Conservation (phyloP, 2,113 vertebrate genomes). For the Hemiprocne comata region DNA sequence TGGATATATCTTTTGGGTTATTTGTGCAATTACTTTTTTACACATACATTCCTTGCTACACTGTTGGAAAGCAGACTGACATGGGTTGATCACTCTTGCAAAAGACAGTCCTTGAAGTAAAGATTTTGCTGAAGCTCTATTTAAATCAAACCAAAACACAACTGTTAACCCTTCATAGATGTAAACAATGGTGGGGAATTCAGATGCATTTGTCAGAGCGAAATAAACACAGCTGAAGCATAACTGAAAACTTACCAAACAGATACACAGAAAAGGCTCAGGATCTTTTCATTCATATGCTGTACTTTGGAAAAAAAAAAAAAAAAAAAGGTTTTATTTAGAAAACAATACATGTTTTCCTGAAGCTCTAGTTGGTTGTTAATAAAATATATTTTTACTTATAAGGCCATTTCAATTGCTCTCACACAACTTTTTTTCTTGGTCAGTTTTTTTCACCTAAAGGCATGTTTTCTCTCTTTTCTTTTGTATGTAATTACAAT, state of each 20-base stretch:
- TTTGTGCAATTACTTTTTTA: background rate
- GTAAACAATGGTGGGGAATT: background rate
- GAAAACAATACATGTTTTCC: background rate
- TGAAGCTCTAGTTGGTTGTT: background rate
- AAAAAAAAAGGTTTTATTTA: background rate
- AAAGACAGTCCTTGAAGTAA: background rate
- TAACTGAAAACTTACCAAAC: background rate
- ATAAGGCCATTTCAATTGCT: background rate
- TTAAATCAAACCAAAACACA: background rate
- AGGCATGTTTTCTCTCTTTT: background rate
- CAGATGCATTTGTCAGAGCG: background rate
- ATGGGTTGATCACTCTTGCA: background rate
- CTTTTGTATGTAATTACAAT: background rate
- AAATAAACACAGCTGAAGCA: background rate
- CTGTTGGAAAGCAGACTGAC: background rate
- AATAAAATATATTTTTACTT: background rate
- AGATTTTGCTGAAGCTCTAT: background rate
- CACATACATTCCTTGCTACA: background rate
- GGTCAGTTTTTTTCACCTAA: background rate
- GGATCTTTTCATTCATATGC: background rate
- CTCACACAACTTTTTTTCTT: background rate
- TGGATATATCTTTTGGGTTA: background rate
- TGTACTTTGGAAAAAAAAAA: background rate
- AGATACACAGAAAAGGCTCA: background rate
- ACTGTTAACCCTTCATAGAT: background rate